phyloP scores from a whole-genome alignment of 2,797 vertebrate species.

The Meda fulgida region DNA sequence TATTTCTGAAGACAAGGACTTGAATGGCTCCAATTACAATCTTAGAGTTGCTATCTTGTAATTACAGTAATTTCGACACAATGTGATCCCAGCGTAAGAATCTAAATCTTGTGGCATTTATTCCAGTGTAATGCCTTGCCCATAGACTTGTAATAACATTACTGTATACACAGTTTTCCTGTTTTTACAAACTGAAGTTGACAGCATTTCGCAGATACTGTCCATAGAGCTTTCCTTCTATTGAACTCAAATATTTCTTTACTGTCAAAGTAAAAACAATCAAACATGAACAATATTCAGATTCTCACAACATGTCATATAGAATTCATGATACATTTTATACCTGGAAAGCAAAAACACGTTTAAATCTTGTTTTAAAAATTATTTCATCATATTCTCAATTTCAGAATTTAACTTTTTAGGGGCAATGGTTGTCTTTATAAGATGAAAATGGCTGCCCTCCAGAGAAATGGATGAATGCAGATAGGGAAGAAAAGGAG shows the following conservation, averaged over 20 bases:
- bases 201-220: background rate
- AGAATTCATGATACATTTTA: background rate
- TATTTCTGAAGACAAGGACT: slow-evolving; percentile 2
- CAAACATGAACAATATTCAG: background rate
- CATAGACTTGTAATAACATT: slow-evolving; percentile 8
- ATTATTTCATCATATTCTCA: background rate
- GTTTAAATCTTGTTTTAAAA: background rate
- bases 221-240: background rate
- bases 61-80: slow-evolving; percentile 26
- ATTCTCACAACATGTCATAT: background rate
- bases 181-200: background rate
- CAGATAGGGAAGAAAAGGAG: background rate
- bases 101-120: slow-evolving; percentile 4
- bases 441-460: slow-evolving; percentile 3
- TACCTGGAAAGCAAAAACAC: background rate
- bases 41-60: slow-evolving; percentile 6
- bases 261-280: slow-evolving; percentile 5
- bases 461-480: slow-evolving; percentile 20
- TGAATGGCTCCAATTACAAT: slow-evolving; percentile 27
- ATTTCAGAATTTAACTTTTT: background rate
- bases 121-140: slow-evolving; percentile 9
- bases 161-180: background rate
- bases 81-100: slow-evolving; percentile 16
- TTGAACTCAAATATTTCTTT: background rate
- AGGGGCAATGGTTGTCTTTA: background rate